Conservation (phyloP, 1,140 invertebrate species). For the Euwallacea fornicatus region DNA sequence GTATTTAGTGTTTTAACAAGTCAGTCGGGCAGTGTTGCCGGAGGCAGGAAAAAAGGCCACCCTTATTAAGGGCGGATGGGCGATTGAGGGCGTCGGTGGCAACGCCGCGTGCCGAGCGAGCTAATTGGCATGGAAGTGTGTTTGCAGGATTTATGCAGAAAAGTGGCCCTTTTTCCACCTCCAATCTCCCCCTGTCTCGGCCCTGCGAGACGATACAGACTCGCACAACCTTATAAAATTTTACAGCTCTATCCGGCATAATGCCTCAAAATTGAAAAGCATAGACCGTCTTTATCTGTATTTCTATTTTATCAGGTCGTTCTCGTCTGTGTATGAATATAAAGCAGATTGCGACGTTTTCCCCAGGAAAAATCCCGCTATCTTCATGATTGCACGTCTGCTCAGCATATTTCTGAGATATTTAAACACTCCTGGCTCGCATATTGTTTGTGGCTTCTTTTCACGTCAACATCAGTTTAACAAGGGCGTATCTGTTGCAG, state of each 20-base stretch:
- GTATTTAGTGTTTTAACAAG: slow-evolving; percentile 10
- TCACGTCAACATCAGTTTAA: no score
- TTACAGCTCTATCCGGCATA: slow-evolving; percentile 36
- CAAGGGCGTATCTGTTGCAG: no score
- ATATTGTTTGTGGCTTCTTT: no score
- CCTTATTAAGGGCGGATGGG: not conserved
- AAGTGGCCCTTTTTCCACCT: not conserved
- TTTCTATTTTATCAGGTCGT: slow-evolving; percentile 46
- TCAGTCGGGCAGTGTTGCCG: not conserved
- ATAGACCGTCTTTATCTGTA: slow-evolving; percentile 43
- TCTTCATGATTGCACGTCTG: no score
- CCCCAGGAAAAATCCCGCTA: no score
- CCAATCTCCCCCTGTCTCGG: not conserved
- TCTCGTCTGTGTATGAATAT: slow-evolving; percentile 40
- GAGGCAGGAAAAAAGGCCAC: not conserved
- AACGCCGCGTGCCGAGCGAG: not conserved
- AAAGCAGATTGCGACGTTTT: slow-evolving; percentile 40
- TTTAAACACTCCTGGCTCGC: no score
- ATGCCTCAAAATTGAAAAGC: slow-evolving; percentile 43
- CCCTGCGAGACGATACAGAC: slow-evolving; percentile 22
- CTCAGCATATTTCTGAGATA: no score
- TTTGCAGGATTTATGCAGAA: slow-evolving; percentile 1
- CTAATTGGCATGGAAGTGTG: not conserved
- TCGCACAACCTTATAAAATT: slow-evolving; percentile 36
- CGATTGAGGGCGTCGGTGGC: not conserved